Conservation (phyloP, 1,140 invertebrate species). For the Subanguina moxae region DNA sequence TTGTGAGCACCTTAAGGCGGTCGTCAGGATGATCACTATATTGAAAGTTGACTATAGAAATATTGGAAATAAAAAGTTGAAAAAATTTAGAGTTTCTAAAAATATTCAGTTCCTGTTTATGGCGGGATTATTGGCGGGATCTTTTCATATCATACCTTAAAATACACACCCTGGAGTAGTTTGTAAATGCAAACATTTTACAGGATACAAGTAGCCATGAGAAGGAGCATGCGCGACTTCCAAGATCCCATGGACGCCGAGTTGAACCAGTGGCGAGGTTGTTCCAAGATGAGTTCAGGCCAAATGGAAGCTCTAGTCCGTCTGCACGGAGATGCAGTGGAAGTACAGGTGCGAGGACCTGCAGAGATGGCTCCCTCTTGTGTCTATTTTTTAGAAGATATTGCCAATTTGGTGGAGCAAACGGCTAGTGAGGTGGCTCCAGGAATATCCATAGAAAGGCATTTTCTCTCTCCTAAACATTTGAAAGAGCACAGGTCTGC, state of each 20-base stretch:
- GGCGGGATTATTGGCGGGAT: no score
- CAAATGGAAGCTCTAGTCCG: constrained; percentile 72
- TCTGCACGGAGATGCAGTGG: constrained; percentile 68
- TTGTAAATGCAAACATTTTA: no score
- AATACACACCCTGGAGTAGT: no score
- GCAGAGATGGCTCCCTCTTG: constrained; percentile 61
- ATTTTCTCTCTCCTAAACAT: constrained; percentile 57
- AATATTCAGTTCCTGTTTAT: no score
- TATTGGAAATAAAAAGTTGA: no score
- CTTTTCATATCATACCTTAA: no score
- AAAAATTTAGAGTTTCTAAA: no score
- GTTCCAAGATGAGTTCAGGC: constrained; percentile 73
- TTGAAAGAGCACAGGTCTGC: constrained; percentile 45
- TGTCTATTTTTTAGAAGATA: constrained; percentile 74
- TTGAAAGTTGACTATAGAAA: no score
- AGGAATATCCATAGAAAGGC: constrained; percentile 58
- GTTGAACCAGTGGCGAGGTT: constrained; percentile 75
- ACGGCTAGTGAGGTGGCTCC: constrained; percentile 60
- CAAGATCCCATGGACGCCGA: constrained; percentile 65
- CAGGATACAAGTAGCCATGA: constrained; percentile 66
- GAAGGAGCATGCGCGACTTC: constrained; percentile 66
- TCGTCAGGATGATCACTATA: no score
- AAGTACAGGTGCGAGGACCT: constrained; percentile 67
- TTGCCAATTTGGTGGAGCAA: constrained; percentile 70
- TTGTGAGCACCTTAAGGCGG: no score